A percentile compares a stretch with the other conserved stretches of the same genome.
Evolutionary conservation across 2,888 invertebrate species (phyloP).

Genomic region (Drosophila borealis): DNA sequence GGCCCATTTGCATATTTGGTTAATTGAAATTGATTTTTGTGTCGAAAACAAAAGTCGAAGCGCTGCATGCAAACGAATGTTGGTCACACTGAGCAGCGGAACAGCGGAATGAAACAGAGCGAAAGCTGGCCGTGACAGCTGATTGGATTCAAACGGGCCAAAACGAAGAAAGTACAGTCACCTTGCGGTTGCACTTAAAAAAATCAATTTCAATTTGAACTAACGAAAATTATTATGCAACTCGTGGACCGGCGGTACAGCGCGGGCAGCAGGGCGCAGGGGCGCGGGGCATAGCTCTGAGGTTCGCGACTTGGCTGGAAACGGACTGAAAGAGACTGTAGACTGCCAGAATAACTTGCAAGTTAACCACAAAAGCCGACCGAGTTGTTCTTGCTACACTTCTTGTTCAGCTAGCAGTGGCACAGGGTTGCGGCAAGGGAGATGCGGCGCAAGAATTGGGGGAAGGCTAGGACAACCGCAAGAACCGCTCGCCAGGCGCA

Average conservation of each 20-base stretch:
- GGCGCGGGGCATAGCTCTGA: neutral
- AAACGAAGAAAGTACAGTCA: constrained; percentile 33
- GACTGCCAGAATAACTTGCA: constrained; percentile 53
- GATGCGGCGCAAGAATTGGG: neutral
- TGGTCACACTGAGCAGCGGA: constrained; percentile 20
- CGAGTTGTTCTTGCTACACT: constrained; percentile 27
- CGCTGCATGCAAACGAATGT: constrained; percentile 39
- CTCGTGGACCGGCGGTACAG: neutral
- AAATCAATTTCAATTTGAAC: constrained; percentile 71
- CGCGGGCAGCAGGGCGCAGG: neutral
- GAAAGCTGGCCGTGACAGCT: constrained; percentile 39
- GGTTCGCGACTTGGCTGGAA: constrained; percentile 9
- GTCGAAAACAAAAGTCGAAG: constrained; percentile 19
- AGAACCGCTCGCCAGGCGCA: constrained; percentile 69
- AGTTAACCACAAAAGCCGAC: constrained; percentile 64
- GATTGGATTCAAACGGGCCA: neutral
- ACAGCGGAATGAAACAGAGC: constrained; percentile 7
- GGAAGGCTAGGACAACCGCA: constrained; percentile 58
- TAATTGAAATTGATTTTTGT: constrained; percentile 76
- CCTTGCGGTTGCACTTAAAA: constrained; percentile 46
- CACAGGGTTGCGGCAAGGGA: too few species aligned
- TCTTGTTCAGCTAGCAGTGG: constrained; percentile 19
- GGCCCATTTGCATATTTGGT: constrained; percentile 71
- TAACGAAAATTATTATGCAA: constrained; percentile 61
- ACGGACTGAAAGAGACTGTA: constrained; percentile 21